Percentiles rank a stretch among this genome's conserved stretches.
Evolutionary conservation across 2,888 invertebrate genomes (phyloP).

Genomic region (Vannuccia rotundouncinata): DNA sequence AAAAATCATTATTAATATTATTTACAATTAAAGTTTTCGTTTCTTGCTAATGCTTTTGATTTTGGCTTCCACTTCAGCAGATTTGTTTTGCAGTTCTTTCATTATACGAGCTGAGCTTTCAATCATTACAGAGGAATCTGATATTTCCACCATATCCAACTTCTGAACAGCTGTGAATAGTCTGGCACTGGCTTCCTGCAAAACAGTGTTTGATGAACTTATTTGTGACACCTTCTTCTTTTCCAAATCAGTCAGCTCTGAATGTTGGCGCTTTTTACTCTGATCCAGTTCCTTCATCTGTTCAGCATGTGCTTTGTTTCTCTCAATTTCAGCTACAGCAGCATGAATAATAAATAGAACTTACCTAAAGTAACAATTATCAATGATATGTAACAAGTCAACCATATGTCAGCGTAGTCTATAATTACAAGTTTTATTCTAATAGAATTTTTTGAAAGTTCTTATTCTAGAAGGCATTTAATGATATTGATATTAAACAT

Average conservation of each 20-base stretch:
- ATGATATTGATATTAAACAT: no score
- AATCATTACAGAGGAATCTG: slow-evolving; percentile 12
- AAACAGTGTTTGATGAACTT: not conserved
- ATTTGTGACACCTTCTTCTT: not conserved
- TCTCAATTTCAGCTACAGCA: not conserved
- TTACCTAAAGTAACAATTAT: no score
- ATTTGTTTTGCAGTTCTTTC: slow-evolving; percentile 11
- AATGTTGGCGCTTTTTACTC: slow-evolving; percentile 7
- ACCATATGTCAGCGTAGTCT: no score
- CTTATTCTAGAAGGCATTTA: no score
- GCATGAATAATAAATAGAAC: no score
- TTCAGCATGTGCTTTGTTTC: slow-evolving; percentile 15
- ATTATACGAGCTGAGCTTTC: not conserved
- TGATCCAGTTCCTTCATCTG: not conserved
- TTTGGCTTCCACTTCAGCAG: not conserved
- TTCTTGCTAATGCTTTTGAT: slow-evolving; percentile 9
- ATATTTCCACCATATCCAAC: slow-evolving; percentile 4
- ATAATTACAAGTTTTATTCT: no score
- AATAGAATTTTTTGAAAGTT: no score
- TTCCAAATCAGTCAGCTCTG: slow-evolving; percentile 6
- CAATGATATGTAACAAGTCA: no score
- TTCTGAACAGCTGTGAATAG: not conserved
- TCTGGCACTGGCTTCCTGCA: not conserved
- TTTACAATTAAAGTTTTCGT: slow-evolving; percentile 4
- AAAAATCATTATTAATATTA: not conserved